Base-by-base conservation (phyloP, 2,888 invertebrate genomes). In the Dolichomitus sp. region DNA sequence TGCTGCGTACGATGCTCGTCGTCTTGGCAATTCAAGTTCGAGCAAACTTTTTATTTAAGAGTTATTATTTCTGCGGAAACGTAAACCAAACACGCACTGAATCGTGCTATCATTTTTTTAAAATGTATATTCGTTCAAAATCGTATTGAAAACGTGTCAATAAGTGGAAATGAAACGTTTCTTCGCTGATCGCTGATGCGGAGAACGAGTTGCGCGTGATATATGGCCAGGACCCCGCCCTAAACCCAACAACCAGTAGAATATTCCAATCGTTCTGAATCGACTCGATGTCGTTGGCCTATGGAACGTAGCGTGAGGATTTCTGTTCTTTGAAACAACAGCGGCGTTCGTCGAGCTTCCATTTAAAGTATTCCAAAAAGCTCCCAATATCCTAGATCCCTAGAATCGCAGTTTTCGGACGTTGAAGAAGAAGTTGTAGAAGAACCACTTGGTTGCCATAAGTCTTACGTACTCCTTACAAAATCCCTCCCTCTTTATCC, bases 171-270 rank as follows among this genome's bases (percentile, higher is more conserved):
- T 59, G 19, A 23, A 11, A 40, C 37, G 37, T 14, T 63, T 63
- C 19, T n/a, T 52, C 37, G 37, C 2, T 4, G 63, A n/a, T 37
- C 74, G 61, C 50, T 63, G 74, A n/a, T 74, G 61, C 63, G 63
- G 65, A 75, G 74, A 75, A 65, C 74, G 74, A 54, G 54, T 75
- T 30, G 74, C 74, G 74, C 40, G 54, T 65, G 74, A 75, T 75
- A 54, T 63, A 45, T 40, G 37, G 50, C 14, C 12, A 52, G 74
- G 75, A 76, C 75, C 75, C 75, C 75, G 75, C 75, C 75, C 75
- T 76, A 76, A 68, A 76, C 30, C 57, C 63, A 17, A 52, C 37
- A 27, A 7, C 45, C 27, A 40, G 65, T 27, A 17, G 42, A 9
- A 17, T 72, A 72, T 59, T 72, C 59, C 70, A 45, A 72, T 59